These are phyloP conservation scores for Platysteira castanea DNA, from an alignment of 2,113 vertebrate species.

Conservation along the genomic window DNA sequence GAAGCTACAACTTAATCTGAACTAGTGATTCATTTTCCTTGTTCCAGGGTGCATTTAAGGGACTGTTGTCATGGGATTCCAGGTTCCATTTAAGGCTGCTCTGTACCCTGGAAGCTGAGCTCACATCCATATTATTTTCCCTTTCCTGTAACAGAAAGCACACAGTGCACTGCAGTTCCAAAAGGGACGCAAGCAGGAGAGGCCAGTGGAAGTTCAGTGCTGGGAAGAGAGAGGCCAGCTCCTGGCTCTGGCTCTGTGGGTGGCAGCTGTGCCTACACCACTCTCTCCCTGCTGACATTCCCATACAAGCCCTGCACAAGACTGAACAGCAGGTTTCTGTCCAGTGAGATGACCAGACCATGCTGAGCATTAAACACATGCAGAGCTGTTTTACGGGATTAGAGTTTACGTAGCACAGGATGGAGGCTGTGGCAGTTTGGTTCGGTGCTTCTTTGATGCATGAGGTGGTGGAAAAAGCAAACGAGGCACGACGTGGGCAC, in stretches of 20 bases:
- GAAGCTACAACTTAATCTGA: neutral
- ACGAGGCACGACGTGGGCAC: fast-evolving
- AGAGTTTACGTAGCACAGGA: neutral
- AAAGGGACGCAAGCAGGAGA: neutral
- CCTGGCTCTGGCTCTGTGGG: neutral
- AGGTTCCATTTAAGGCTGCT: neutral
- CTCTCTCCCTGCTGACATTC: neutral
- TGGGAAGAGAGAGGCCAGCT: neutral
- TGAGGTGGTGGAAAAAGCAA: neutral
- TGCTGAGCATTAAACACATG: neutral
- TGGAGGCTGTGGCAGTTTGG: neutral
- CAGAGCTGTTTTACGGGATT: neutral
- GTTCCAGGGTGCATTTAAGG: neutral
- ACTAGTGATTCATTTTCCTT: neutral
- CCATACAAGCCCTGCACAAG: neutral
- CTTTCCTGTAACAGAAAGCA: neutral
- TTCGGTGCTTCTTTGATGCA: neutral
- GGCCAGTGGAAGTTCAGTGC: neutral
- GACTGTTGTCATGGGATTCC: neutral
- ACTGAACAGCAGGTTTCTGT: neutral
- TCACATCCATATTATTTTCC: neutral
- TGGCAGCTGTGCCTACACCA: neutral
- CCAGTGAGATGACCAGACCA: neutral
- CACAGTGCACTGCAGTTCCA: fast-evolving
- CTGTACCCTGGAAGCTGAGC: neutral